phyloP scores from a whole-genome alignment of 2,113 vertebrate species.

The Thermophis baileyi region DNA sequence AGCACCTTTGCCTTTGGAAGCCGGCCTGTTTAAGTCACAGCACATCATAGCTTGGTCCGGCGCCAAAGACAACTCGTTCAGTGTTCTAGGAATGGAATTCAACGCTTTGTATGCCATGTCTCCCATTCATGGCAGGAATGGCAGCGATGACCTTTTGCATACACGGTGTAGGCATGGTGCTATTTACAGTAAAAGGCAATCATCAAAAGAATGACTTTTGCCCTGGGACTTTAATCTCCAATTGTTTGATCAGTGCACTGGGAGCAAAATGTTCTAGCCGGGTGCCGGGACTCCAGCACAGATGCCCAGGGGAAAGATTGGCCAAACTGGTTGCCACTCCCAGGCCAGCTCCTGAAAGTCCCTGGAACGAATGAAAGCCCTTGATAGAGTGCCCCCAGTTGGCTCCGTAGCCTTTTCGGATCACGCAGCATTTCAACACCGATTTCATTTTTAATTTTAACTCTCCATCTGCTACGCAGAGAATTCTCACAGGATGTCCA shows the following conservation, averaged over 20 bases:
- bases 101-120: background rate
- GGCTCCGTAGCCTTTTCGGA: background rate
- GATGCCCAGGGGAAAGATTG: background rate
- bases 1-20: background rate
- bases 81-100: background rate
- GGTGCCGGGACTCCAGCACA: background rate
- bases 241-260: background rate
- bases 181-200: constrained; percentile 27
- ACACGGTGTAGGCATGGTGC: background rate
- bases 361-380: background rate
- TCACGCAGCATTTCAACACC: background rate
- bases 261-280: constrained; percentile 7
- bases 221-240: background rate
- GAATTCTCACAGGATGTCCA: background rate
- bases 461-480: background rate
- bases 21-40: background rate
- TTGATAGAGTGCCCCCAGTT: background rate
- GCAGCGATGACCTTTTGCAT: background rate
- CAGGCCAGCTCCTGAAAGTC: background rate
- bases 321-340: background rate
- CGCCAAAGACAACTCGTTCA: background rate
- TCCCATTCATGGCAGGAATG: background rate
- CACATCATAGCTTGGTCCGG: background rate
- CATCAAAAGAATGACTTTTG: constrained; percentile 26
- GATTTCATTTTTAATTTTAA: background rate